A percentile compares a stretch with the other conserved stretches of the same genome.
These are phyloP conservation scores for Macheiramphus alcinus DNA, from an alignment of 2,113 vertebrate species.

Conservation along the genomic window DNA sequence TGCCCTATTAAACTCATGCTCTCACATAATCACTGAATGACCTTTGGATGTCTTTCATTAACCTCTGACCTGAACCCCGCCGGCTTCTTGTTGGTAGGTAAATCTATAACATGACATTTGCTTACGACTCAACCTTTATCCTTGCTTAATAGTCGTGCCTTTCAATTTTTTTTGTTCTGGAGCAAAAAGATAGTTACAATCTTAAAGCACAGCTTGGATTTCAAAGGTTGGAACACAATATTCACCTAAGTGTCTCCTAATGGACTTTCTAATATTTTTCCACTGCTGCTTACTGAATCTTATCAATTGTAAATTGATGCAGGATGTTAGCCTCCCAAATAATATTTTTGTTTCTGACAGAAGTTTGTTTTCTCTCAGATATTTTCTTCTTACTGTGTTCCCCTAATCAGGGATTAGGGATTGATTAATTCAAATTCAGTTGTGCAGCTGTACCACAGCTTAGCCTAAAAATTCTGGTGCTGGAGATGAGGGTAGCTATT, in stretches of 20 bases:
- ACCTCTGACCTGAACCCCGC: conserved; percentile 85
- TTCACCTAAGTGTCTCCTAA: conserved; percentile 43
- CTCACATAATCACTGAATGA: conserved; percentile 85
- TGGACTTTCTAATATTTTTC: conserved; percentile 45
- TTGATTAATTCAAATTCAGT: background rate
- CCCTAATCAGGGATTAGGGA: background rate
- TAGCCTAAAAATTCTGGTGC: background rate
- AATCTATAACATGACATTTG: conserved; percentile 82
- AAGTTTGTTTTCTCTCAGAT: conserved; percentile 17
- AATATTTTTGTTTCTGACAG: conserved; percentile 10
- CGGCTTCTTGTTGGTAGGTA: conserved; percentile 84
- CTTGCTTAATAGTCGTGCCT: conserved; percentile 69
- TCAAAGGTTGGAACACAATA: conserved; percentile 71
- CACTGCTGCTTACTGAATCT: background rate
- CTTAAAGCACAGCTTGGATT: conserved; percentile 59
- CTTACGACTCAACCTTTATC: conserved; percentile 79
- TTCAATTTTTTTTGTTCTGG: conserved; percentile 55
- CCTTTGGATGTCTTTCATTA: conserved; percentile 93
- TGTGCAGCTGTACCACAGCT: background rate
- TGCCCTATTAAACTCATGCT: conserved; percentile 86
- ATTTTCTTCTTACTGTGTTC: background rate
- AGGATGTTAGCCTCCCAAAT: conserved; percentile 25
- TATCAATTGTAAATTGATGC: conserved; percentile 27
- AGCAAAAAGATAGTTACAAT: conserved; percentile 68
- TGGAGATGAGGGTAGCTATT: background rate